Conservation (phyloP, 2,888 invertebrate genomes). For the Nemotelus pantherinus region DNA sequence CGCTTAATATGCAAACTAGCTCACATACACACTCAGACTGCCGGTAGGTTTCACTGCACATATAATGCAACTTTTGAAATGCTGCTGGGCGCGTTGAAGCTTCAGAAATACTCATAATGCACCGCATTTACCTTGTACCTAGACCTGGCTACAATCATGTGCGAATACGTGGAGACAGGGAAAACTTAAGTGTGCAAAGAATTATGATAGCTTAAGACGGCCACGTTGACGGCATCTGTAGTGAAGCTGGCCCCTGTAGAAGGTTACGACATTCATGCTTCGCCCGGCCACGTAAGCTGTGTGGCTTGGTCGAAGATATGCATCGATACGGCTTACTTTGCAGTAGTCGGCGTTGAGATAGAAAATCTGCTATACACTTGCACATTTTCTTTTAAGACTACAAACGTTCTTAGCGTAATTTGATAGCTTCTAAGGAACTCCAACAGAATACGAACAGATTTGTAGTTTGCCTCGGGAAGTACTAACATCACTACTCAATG, state of each 20-base stretch:
- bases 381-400: background rate
- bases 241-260: background rate
- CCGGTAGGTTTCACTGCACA: background rate
- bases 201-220: background rate
- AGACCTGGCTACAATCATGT: too few species aligned
- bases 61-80: background rate
- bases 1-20: conserved; percentile 31
- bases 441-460: background rate
- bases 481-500: too few species aligned
- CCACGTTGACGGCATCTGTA: background rate
- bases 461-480: background rate
- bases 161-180: background rate
- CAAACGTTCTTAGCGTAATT: background rate
- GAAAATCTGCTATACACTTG: background rate
- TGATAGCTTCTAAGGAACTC: background rate
- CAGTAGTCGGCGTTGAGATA: background rate
- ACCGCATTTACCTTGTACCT: background rate
- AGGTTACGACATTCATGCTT: background rate
- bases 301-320: too few species aligned
- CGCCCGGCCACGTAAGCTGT: background rate
- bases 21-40: background rate
- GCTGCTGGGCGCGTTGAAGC: background rate
- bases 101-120: background rate
- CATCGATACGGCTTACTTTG: too few species aligned
- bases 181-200: background rate